These are phyloP conservation scores for Halyomorpha halys DNA, from an alignment of 1,140 invertebrate species.

Conservation along the genomic window DNA sequence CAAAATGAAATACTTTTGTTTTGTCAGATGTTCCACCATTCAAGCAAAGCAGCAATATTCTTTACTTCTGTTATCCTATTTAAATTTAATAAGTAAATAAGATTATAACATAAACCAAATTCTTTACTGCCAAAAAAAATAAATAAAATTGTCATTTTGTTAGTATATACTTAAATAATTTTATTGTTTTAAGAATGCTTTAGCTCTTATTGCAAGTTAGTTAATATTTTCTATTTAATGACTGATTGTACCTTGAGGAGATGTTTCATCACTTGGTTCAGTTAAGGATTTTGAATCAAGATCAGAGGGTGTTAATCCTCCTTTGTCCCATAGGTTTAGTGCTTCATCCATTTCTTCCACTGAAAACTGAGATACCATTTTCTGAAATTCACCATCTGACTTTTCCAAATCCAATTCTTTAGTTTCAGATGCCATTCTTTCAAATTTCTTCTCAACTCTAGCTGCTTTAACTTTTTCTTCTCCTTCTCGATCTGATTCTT, in stretches of 20 bases:
- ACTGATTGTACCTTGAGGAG: slow-evolving; percentile 37
- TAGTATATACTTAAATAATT: no score
- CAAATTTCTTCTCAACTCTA: slow-evolving; percentile 46
- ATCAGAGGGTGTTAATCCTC: slow-evolving; percentile 38
- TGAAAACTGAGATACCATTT: slow-evolving; percentile 40
- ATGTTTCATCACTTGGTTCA: slow-evolving; percentile 33
- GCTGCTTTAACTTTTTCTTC: slow-evolving; percentile 27
- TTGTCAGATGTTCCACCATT: no score
- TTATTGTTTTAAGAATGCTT: no score
- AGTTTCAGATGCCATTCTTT: slow-evolving; percentile 43
- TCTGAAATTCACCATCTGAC: slow-evolving; percentile 39
- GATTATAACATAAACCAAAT: no score
- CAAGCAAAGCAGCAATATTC: no score
- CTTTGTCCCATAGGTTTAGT: slow-evolving; percentile 38
- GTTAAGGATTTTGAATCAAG: slow-evolving; percentile 19
- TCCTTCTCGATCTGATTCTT: slow-evolving; percentile 28
- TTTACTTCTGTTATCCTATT: no score
- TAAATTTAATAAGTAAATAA: no score
- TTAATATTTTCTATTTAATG: no score
- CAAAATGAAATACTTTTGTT: no score
- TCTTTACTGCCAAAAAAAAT: no score
- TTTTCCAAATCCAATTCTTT: slow-evolving; percentile 30
- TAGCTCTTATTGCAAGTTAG: no score
- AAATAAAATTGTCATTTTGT: no score
- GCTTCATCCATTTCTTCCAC: slow-evolving; percentile 41